Conservation (phyloP, 2,113 vertebrate genomes). For the Phyllostomus hastatus region DNA sequence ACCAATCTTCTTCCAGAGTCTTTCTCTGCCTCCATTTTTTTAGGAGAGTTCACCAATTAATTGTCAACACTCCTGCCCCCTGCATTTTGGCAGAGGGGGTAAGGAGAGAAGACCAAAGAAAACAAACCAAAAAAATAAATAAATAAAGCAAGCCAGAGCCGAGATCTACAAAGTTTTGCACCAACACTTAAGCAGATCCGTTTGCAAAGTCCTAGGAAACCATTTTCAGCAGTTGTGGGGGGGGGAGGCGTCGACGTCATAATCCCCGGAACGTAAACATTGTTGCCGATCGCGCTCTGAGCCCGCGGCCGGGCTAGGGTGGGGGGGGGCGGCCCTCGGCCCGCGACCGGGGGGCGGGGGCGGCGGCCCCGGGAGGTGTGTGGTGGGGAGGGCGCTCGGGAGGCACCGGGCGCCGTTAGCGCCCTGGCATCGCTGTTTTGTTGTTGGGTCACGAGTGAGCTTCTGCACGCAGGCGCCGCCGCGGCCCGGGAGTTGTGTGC, state of each 20-base stretch:
- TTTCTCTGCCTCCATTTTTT: slow-evolving; percentile 90
- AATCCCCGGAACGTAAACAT: slow-evolving; percentile 90
- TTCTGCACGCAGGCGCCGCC: slow-evolving; percentile 78
- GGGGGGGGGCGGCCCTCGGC: background rate
- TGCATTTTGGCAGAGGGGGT: slow-evolving; percentile 81
- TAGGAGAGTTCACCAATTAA: slow-evolving; percentile 87
- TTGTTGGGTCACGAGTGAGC: slow-evolving; percentile 80
- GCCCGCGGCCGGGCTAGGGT: slow-evolving; percentile 48
- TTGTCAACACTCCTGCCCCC: slow-evolving; percentile 83
- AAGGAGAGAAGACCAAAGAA: slow-evolving; percentile 74
- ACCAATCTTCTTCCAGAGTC: slow-evolving; percentile 96
- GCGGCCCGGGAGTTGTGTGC: slow-evolving; percentile 75
- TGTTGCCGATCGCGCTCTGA: slow-evolving; percentile 79
- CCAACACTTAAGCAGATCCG: slow-evolving; percentile 84
- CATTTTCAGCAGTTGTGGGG: slow-evolving; percentile 84
- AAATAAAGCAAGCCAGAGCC: slow-evolving; percentile 78
- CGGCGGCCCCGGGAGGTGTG: slow-evolving; percentile 17
- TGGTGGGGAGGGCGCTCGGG: slow-evolving; percentile 48
- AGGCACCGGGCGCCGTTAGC: slow-evolving; percentile 60
- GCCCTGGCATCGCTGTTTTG: slow-evolving; percentile 71
- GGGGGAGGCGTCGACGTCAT: slow-evolving; percentile 88
- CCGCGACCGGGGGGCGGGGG: slow-evolving; percentile 11
- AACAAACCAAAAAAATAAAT: slow-evolving; percentile 73
- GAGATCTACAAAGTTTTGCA: slow-evolving; percentile 83
- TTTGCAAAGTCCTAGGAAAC: slow-evolving; percentile 91